These are phyloP conservation scores for Parnassius smintheus DNA, from an alignment of 2,888 invertebrate species.

Conservation along the genomic window DNA sequence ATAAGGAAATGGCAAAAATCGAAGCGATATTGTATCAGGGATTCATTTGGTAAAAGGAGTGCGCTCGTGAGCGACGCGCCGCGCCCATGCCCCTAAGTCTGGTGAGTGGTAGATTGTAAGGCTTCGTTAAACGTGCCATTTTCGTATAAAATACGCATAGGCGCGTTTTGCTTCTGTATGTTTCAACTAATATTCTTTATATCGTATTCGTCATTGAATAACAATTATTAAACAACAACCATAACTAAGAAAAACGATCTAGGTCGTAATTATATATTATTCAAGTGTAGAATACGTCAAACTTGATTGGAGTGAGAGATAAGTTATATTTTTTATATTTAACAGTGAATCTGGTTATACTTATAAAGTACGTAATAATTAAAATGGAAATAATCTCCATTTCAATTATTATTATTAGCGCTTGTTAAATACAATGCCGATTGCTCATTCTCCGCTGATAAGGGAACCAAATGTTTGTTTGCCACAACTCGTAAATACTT, in stretches of 20 bases:
- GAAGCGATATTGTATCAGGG: slow-evolving; percentile 64
- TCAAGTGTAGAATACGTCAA: too few relatives aligned
- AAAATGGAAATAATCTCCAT: slow-evolving; percentile 23
- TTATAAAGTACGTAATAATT: slow-evolving; percentile 9
- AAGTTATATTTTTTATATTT: background rate
- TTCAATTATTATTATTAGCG: too few relatives aligned
- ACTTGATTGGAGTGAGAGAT: too few relatives aligned
- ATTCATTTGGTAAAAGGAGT: slow-evolving; percentile 72
- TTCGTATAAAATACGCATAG: slow-evolving; percentile 54
- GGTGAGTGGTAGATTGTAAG: slow-evolving; percentile 78
- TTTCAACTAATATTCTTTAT: too few relatives aligned
- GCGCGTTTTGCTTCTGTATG: slow-evolving; percentile 32
- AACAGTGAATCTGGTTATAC: slow-evolving; percentile 9
- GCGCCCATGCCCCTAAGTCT: slow-evolving; percentile 77
- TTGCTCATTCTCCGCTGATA: slow-evolving; percentile 13
- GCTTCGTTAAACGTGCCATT: slow-evolving; percentile 69
- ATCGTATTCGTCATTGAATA: too few relatives aligned
- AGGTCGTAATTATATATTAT: too few relatives aligned
- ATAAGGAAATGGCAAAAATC: slow-evolving; percentile 57
- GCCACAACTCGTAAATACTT: slow-evolving; percentile 10
- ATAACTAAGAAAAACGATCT: too few relatives aligned
- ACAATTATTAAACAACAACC: too few relatives aligned
- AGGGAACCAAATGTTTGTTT: slow-evolving; percentile 19
- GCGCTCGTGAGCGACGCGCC: slow-evolving; percentile 68
- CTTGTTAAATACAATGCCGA: slow-evolving; percentile 26